phyloP scores from a whole-genome alignment of 1,140 invertebrate genomes.

The Drosophila busckii region DNA sequence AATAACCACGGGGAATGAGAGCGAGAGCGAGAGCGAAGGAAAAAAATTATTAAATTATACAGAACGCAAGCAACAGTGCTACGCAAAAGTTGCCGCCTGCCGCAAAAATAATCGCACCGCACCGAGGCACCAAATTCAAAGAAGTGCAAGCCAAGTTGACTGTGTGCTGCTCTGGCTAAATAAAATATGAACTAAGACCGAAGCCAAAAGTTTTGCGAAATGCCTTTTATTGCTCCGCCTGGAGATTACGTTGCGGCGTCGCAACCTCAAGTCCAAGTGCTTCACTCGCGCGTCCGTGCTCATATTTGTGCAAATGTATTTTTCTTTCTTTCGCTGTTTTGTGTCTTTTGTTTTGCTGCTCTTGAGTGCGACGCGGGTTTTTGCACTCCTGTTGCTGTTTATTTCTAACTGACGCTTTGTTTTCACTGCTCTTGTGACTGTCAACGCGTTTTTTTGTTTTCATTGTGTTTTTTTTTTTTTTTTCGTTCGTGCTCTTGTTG shows the following conservation, averaged over 20 bases:
- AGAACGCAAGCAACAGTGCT: no score
- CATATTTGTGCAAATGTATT: constrained; percentile 46
- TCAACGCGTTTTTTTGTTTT: constrained; percentile 2
- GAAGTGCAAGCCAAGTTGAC: constrained; percentile 32
- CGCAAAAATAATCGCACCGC: constrained; percentile 42
- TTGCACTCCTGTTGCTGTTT: constrained; percentile 23
- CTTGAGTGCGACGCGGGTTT: constrained; percentile 45
- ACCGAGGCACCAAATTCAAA: constrained; percentile 43
- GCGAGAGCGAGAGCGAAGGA: no score
- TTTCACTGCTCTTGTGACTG: neutral
- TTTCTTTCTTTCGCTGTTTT: no score
- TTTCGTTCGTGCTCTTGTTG: no score
- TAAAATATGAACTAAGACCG: constrained; percentile 62
- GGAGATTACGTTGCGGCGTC: constrained; percentile 39
- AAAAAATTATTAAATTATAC: no score
- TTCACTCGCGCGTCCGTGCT: constrained; percentile 1
- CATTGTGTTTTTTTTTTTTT: neutral
- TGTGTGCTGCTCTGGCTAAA: constrained; percentile 48
- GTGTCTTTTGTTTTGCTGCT: constrained; percentile 52
- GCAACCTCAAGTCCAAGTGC: neutral
- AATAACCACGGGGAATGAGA: constrained; percentile 19
- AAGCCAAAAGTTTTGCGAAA: constrained; percentile 53
- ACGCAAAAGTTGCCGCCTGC: constrained; percentile 20
- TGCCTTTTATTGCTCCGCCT: constrained; percentile 55
- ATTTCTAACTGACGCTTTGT: neutral